Conservation (phyloP, 2,113 vertebrate species). For the Numenius arquata region DNA sequence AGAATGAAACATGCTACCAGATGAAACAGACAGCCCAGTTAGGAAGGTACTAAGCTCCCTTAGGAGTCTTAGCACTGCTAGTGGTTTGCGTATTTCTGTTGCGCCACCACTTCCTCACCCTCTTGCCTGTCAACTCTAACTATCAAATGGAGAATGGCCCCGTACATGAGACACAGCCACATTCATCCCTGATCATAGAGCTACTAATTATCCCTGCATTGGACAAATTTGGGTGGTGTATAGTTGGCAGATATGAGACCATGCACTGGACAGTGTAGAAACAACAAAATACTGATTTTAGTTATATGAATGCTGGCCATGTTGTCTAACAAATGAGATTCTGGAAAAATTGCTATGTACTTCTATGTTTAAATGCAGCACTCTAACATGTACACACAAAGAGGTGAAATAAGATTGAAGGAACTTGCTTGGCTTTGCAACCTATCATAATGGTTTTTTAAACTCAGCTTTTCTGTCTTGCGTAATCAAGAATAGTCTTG, state of each 20-base stretch:
- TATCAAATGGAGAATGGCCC: not conserved
- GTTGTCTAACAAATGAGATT: not conserved
- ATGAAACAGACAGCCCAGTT: not conserved
- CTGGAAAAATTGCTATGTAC: not conserved
- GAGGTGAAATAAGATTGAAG: not conserved
- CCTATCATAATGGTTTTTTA: not conserved
- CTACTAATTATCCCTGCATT: not conserved
- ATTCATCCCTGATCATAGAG: not conserved
- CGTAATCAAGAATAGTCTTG: not conserved
- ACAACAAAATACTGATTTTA: not conserved
- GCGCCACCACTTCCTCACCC: not conserved
- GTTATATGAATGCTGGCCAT: not conserved
- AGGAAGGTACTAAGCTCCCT: not conserved
- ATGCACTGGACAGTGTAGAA: not conserved
- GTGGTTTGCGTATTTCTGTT: not conserved
- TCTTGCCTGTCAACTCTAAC: not conserved
- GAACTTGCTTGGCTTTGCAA: not conserved
- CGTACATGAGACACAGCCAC: too few relatives aligned
- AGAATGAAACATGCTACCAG: not conserved
- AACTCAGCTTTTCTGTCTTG: not conserved
- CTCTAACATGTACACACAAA: not conserved
- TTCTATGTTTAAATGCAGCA: not conserved
- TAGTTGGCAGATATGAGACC: not conserved
- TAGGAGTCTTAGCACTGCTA: not conserved
- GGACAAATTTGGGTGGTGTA: not conserved